Conservation (phyloP, 2,888 invertebrate species). For the Silvanus unidentatus region DNA sequence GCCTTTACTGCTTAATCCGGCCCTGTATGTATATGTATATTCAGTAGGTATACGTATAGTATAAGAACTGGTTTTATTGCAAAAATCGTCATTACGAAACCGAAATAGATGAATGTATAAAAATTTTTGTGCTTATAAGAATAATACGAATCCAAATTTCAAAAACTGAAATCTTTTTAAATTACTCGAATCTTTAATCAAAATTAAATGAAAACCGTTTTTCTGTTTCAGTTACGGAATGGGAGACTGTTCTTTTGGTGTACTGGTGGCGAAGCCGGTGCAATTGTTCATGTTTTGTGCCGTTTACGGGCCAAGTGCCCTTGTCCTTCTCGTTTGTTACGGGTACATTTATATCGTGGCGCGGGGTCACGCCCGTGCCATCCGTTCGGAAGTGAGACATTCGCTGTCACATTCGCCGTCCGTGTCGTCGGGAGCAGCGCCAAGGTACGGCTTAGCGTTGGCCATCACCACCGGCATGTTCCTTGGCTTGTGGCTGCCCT, state of each 20-base stretch:
- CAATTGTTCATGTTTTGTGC: conserved; percentile 54
- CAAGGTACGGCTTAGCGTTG: conserved; percentile 53
- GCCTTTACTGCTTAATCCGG: too few relatives aligned
- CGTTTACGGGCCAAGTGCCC: conserved; percentile 56
- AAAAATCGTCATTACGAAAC: too few relatives aligned
- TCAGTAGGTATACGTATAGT: too few relatives aligned
- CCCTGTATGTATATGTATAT: too few relatives aligned
- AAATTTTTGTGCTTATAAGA: too few relatives aligned
- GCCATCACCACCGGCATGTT: conserved; percentile 59
- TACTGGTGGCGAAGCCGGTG: conserved; percentile 50
- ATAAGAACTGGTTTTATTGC: too few relatives aligned
- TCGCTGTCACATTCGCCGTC: conserved; percentile 48
- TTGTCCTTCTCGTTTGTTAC: conserved; percentile 55
- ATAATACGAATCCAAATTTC: too few relatives aligned
- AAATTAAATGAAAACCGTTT: too few relatives aligned
- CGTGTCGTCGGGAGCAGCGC: conserved; percentile 13
- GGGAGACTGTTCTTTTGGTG: conserved; percentile 47
- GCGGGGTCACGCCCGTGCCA: conserved; percentile 57
- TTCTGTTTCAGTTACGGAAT: too few relatives aligned
- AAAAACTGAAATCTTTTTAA: too few relatives aligned
- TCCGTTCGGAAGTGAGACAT: conserved; percentile 53
- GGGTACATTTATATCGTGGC: conserved; percentile 59
- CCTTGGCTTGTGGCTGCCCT: conserved; percentile 56
- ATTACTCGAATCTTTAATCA: too few relatives aligned
- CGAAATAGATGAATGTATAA: too few relatives aligned